Evolutionary conservation across 2,888 invertebrate species (phyloP).

Genomic region (Acronicta alni): DNA sequence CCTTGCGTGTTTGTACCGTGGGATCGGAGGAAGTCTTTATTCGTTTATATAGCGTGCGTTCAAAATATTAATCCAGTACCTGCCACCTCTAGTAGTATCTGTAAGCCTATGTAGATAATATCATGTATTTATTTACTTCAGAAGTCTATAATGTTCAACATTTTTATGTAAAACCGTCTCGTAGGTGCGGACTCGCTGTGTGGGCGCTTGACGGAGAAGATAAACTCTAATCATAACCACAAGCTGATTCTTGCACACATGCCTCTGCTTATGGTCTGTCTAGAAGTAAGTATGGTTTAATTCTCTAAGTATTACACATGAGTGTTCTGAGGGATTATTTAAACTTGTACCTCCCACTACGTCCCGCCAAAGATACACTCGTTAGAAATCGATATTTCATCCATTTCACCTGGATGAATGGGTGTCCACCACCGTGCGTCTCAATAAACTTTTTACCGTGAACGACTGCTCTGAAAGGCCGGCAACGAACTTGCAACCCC

Average conservation of each 20-base stretch:
- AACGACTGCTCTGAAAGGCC: too few relatives aligned
- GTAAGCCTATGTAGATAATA: neutral
- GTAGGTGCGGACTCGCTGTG: constrained; percentile 98
- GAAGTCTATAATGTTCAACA: constrained; percentile 1
- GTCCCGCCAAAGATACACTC: too few relatives aligned
- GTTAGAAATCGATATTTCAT: too few relatives aligned
- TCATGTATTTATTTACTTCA: neutral
- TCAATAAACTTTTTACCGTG: too few relatives aligned
- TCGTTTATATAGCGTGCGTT: too few relatives aligned
- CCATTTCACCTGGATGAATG: too few relatives aligned
- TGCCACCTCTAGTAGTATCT: neutral
- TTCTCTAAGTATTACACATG: neutral
- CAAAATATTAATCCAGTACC: neutral
- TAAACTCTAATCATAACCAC: constrained; percentile 97
- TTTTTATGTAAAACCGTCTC: constrained; percentile 51
- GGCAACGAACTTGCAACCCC: too few relatives aligned
- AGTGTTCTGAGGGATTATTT: too few relatives aligned
- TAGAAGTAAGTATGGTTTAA: constrained; percentile 91
- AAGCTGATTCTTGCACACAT: constrained; percentile 97
- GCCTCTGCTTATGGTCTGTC: constrained; percentile 97
- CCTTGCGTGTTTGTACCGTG: too few relatives aligned
- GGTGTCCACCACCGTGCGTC: too few relatives aligned
- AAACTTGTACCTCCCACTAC: too few relatives aligned
- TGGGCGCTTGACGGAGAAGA: constrained; percentile 97
- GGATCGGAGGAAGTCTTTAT: too few relatives aligned